phyloP scores from a whole-genome alignment of 2,888 invertebrate species.

The Empis livida region DNA sequence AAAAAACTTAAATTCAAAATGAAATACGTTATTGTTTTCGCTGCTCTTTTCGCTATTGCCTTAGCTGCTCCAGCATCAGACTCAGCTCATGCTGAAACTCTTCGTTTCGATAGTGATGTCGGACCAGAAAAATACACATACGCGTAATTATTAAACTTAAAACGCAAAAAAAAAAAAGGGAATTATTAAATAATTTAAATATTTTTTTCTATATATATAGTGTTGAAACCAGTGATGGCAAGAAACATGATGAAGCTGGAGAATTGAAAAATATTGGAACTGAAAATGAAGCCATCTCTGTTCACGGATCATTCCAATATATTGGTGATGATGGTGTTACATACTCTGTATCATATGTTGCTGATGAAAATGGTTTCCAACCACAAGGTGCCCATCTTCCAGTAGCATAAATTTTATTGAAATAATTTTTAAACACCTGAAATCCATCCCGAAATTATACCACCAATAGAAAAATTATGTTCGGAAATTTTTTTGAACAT shows the following conservation, averaged over 20 bases:
- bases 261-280: conserved; percentile 40
- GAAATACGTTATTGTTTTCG: conserved; percentile 28
- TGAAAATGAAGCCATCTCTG: conserved; percentile 40
- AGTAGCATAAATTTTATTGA: conserved; percentile 13
- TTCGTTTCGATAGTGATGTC: conserved; percentile 42
- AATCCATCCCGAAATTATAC: neutral
- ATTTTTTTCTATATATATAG: conserved; percentile 11
- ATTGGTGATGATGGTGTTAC: conserved; percentile 43
- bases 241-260: conserved; percentile 39
- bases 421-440: too few species aligned
- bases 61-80: conserved; percentile 18
- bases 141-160: too few species aligned
- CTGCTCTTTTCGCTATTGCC: conserved; percentile 24
- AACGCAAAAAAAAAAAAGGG: too few species aligned
- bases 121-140: conserved; percentile 42
- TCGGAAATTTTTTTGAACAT: too few species aligned
- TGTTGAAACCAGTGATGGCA: conserved; percentile 39
- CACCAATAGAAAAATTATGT: neutral
- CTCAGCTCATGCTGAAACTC: conserved; percentile 38
- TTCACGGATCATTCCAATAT: conserved; percentile 41
- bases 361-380: conserved; percentile 36
- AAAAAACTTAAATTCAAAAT: conserved; percentile 19
- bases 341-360: conserved; percentile 41
- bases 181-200: too few species aligned
- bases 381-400: conserved; percentile 40